Evolutionary conservation across 2,888 invertebrate species (phyloP).

Genomic region (Bhutanitis thaidina): DNA sequence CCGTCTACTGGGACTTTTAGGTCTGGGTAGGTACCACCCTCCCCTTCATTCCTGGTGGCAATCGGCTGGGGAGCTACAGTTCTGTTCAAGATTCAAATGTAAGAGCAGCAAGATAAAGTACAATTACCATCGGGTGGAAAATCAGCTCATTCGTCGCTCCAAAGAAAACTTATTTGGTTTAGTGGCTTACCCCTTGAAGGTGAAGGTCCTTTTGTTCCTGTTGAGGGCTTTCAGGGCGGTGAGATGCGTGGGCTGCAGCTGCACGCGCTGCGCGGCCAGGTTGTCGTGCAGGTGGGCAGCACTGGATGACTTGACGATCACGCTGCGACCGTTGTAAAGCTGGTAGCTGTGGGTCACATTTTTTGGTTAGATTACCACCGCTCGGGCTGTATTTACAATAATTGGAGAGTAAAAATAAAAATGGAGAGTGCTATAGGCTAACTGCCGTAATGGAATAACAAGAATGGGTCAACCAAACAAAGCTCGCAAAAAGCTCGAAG

Average conservation of each 20-base stretch:
- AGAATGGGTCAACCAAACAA: constrained; percentile 70
- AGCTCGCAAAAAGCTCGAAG: constrained; percentile 49
- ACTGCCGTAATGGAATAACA: constrained; percentile 59
- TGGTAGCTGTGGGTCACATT: constrained; percentile 41
- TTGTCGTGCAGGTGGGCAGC: constrained; percentile 50
- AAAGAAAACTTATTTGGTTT: too few species aligned
- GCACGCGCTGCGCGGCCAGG: constrained; percentile 39
- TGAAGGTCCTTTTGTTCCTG: constrained; percentile 48
- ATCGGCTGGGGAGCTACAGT: too few species aligned
- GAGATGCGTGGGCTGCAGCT: constrained; percentile 35
- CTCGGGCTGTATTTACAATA: too few species aligned
- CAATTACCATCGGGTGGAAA: too few species aligned
- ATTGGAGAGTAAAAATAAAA: too few species aligned
- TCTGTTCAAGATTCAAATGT: too few species aligned
- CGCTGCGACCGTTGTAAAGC: constrained; percentile 41
- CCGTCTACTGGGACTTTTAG: too few species aligned
- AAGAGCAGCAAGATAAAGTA: too few species aligned
- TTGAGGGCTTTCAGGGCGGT: constrained; percentile 49
- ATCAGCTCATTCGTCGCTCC: too few species aligned
- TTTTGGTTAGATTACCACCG: too few species aligned
- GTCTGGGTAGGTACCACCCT: too few species aligned
- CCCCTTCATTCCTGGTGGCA: too few species aligned
- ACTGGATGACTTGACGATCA: constrained; percentile 50
- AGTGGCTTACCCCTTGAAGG: constrained; percentile 58
- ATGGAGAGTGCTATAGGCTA: constrained; percentile 40